Evolutionary conservation across 2,113 vertebrate genomes (phyloP).

Genomic region (Brachyistius frenatus): DNA sequence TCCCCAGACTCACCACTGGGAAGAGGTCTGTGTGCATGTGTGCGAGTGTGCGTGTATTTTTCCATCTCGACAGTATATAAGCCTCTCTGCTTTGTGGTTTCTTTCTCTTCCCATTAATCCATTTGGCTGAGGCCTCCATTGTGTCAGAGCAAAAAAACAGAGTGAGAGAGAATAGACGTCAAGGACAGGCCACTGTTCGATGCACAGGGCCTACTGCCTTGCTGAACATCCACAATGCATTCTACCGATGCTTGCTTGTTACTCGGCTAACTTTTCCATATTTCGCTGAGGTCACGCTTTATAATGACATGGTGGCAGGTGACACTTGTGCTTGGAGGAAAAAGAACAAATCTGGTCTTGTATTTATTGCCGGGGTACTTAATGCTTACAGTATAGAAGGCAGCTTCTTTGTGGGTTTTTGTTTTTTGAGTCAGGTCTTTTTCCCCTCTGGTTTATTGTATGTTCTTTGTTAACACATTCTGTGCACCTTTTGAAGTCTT

Average conservation of each 20-base stretch:
- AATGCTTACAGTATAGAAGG: conserved; percentile 12
- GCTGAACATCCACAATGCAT: conserved; percentile 25
- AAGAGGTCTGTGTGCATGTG: conserved; percentile 18
- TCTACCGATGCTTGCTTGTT: conserved; percentile 10
- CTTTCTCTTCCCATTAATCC: conserved; percentile 66
- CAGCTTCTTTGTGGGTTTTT: conserved; percentile 31
- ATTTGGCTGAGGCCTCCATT: conserved; percentile 58
- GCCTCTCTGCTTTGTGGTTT: conserved; percentile 61
- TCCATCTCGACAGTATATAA: conserved; percentile 52
- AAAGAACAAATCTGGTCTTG: conserved; percentile 26
- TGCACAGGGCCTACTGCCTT: conserved; percentile 27
- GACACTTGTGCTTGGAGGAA: conserved; percentile 36
- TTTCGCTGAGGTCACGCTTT: conserved; percentile 10
- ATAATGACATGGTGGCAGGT: conserved; percentile 1
- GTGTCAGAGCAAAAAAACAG: conserved; percentile 31
- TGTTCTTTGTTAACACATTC: conserved; percentile 57
- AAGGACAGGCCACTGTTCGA: conserved; percentile 64
- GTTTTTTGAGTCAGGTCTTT: conserved; percentile 27
- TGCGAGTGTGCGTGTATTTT: conserved; percentile 9
- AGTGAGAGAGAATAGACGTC: conserved; percentile 42
- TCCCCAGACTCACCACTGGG: conserved; percentile 41
- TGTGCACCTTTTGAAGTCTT: conserved; percentile 59
- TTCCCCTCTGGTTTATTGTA: conserved; percentile 28
- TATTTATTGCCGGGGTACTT: conserved; percentile 10
- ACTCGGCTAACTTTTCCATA: conserved; percentile 7